Conservation (phyloP, 2,797 vertebrate species). For the Hozukius guyotensis region DNA sequence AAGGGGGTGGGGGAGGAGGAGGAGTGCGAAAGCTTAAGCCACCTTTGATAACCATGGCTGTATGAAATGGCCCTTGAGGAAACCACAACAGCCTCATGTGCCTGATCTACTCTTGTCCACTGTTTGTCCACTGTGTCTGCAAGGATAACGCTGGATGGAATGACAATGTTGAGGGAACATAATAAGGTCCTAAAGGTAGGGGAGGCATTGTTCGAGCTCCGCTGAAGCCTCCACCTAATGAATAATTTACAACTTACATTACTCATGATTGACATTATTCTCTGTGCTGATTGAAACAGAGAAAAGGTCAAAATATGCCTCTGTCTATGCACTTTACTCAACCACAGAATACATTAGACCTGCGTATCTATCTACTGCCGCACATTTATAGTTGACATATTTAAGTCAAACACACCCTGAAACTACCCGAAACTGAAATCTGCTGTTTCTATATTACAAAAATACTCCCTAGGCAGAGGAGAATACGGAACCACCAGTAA, state of each 20-base stretch:
- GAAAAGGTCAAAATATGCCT: background rate
- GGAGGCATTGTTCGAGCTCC: conserved; percentile 8
- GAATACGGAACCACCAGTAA: conserved; percentile 81
- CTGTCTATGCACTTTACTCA: background rate
- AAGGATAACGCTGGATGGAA: conserved; percentile 38
- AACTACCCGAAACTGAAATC: conserved; percentile 57
- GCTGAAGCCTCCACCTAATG: conserved; percentile 11
- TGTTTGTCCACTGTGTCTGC: conserved; percentile 27
- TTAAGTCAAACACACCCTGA: conserved; percentile 24
- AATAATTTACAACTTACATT: conserved; percentile 21
- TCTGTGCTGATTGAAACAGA: background rate
- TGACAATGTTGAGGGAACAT: conserved; percentile 47
- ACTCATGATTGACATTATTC: conserved; percentile 2
- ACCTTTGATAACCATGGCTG: conserved; percentile 59
- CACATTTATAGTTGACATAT: conserved; percentile 20
- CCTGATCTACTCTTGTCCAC: conserved; percentile 57
- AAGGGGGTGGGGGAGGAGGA: background rate
- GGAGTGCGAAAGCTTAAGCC: conserved; percentile 47
- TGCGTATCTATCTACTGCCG: background rate
- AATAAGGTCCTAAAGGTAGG: conserved; percentile 55
- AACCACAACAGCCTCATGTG: conserved; percentile 62
- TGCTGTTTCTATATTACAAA: conserved; percentile 65
- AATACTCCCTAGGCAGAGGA: conserved; percentile 63
- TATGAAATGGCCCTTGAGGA: conserved; percentile 64
- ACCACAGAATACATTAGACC: conserved; percentile 20